phyloP scores from a whole-genome alignment of 1,140 invertebrate species.

The Lasioglossum albipes region DNA sequence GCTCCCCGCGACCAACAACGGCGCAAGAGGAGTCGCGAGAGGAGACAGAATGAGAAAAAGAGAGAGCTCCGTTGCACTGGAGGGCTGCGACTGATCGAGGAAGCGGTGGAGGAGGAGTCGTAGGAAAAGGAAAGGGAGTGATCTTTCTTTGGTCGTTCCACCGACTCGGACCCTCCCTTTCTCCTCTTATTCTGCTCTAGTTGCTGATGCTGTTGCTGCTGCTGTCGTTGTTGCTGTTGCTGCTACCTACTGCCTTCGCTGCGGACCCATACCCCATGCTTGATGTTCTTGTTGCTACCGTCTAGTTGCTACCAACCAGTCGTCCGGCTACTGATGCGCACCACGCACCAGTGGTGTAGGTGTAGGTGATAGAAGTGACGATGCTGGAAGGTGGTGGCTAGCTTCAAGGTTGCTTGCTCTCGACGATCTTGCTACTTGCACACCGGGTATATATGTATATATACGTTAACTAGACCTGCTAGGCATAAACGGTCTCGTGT shows the following conservation, averaged over 20 bases:
- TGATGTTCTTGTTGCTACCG: conserved; percentile 20
- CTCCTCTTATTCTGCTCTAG: conserved; percentile 47
- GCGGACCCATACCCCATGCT: background rate
- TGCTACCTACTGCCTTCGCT: background rate
- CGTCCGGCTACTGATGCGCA: conserved; percentile 35
- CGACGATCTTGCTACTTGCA: conserved; percentile 19
- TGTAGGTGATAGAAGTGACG: conserved; percentile 55
- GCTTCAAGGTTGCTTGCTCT: conserved; percentile 65
- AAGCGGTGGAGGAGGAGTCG: conserved; percentile 45
- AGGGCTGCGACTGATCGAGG: conserved; percentile 32
- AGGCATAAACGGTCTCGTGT: background rate
- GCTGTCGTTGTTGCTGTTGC: background rate
- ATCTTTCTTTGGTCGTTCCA: conserved; percentile 57
- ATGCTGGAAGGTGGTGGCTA: conserved; percentile 57
- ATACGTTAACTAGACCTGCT: conserved; percentile 13
- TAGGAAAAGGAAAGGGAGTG: conserved; percentile 55
- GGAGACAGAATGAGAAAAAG: conserved; percentile 40
- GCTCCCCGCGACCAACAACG: conserved; percentile 50
- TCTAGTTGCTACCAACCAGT: conserved; percentile 36
- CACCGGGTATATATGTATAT: background rate
- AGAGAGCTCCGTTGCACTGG: background rate
- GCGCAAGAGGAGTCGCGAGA: conserved; percentile 26
- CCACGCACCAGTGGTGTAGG: conserved; percentile 5
- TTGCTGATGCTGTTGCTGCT: conserved; percentile 24
- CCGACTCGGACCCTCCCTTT: conserved; percentile 40